Evolutionary conservation across 1,140 invertebrate species (phyloP).

Genomic region (Pseudobourletiella spinata): DNA sequence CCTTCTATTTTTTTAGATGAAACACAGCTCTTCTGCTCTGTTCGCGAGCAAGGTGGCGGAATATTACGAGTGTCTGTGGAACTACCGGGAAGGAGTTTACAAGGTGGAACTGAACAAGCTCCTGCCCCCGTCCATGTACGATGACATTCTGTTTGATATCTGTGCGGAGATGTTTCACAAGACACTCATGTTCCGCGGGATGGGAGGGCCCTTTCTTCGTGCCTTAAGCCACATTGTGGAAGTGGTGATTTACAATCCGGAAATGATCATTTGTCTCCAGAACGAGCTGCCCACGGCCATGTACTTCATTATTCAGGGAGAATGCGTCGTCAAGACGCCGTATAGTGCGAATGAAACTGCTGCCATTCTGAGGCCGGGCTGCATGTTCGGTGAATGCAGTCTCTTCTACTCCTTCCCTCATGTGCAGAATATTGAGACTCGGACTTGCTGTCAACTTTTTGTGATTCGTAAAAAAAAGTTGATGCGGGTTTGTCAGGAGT

Average conservation of each 20-base stretch:
- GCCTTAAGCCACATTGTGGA: conserved; percentile 18
- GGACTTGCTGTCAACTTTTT: conserved; percentile 26
- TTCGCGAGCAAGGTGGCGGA: conserved; percentile 18
- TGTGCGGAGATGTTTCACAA: conserved; percentile 33
- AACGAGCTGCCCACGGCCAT: conserved; percentile 21
- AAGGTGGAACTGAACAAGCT: conserved; percentile 11
- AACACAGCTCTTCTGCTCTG: background rate
- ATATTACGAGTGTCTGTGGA: conserved; percentile 32
- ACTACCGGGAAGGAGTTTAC: conserved; percentile 26
- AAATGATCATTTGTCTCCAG: conserved; percentile 28
- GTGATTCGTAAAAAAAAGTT: conserved; percentile 17
- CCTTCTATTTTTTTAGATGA: background rate
- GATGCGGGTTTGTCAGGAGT: conserved; percentile 14
- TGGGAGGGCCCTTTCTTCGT: conserved; percentile 29
- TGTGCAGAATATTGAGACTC: conserved; percentile 23
- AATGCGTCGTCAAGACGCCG: conserved; percentile 20
- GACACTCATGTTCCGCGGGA: conserved; percentile 19
- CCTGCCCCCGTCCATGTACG: conserved; percentile 22
- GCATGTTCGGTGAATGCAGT: conserved; percentile 30
- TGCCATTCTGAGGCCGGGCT: conserved; percentile 22
- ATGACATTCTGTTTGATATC: conserved; percentile 31
- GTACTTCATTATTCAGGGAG: conserved; percentile 33
- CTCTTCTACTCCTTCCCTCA: conserved; percentile 28
- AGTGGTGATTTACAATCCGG: conserved; percentile 26
- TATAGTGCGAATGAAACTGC: conserved; percentile 10